Conservation (phyloP, 1,140 invertebrate species). For the Saxidomus purpurata region DNA sequence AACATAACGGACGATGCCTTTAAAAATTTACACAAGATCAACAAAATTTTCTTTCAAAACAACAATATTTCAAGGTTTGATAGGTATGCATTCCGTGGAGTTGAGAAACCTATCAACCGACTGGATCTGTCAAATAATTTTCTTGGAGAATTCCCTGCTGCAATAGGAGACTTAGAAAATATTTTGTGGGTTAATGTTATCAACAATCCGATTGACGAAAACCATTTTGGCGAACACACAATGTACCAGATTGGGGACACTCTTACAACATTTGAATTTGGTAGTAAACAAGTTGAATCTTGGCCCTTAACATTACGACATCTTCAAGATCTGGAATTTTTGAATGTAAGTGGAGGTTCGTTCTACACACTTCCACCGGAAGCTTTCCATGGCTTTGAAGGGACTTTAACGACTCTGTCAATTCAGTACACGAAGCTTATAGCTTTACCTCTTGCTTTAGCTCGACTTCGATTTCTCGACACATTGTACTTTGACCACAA, state of each 20-base stretch:
- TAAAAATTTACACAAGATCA: neutral
- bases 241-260: slow-evolving; percentile 57
- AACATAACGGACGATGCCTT: slow-evolving; percentile 37
- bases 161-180: slow-evolving; percentile 6
- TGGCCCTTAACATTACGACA: slow-evolving; percentile 54
- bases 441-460: slow-evolving; percentile 44
- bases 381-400: slow-evolving; percentile 62
- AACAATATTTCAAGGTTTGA: slow-evolving; percentile 38
- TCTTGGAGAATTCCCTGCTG: slow-evolving; percentile 6
- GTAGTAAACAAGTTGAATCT: neutral
- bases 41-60: slow-evolving; percentile 11
- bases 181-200: slow-evolving; percentile 18
- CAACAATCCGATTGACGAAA: slow-evolving; percentile 43
- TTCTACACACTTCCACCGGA: slow-evolving; percentile 56
- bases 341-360: slow-evolving; percentile 41
- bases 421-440: slow-evolving; percentile 61
- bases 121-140: slow-evolving; percentile 24
- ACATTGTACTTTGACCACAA: slow-evolving; percentile 61
- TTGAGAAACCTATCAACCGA: neutral
- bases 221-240: slow-evolving; percentile 38
- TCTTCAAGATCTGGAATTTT: slow-evolving; percentile 26
- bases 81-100: slow-evolving; percentile 32
- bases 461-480: slow-evolving; percentile 36
- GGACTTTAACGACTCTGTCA: slow-evolving; percentile 33
- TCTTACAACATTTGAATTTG: slow-evolving; percentile 42